Evolutionary conservation across 2,113 vertebrate species (phyloP).

Genomic region (Montifringilla adamsi): DNA sequence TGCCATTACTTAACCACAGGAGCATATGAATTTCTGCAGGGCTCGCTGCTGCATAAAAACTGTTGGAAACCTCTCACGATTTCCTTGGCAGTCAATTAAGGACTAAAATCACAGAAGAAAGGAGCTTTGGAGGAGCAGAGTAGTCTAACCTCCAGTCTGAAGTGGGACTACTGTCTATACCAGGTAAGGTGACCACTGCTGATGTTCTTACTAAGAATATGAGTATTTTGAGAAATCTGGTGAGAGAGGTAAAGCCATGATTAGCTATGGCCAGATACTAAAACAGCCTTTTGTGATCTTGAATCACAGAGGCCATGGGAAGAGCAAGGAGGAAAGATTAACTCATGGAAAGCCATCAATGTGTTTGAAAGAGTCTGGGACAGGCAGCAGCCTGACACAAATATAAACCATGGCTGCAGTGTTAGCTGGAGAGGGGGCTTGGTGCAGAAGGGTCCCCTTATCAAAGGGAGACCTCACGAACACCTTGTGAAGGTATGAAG

Average conservation of each 20-base stretch:
- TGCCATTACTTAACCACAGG: background rate
- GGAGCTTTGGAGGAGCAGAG: background rate
- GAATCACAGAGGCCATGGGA: background rate
- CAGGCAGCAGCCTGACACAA: background rate
- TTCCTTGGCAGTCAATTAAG: background rate
- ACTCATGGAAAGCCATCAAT: background rate
- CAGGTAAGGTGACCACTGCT: background rate
- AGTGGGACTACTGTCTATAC: background rate
- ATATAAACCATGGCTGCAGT: background rate
- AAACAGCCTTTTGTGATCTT: background rate
- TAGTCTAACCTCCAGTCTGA: background rate
- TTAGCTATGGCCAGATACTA: background rate
- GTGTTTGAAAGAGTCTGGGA: background rate
- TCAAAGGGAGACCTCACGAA: background rate
- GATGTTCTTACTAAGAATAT: background rate
- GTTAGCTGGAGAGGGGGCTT: background rate
- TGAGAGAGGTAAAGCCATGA: background rate
- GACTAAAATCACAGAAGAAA: background rate
- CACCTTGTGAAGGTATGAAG: background rate
- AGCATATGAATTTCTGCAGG: background rate
- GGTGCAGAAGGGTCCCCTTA: background rate
- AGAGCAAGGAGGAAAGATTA: background rate
- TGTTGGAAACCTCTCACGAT: background rate
- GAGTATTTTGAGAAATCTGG: background rate
- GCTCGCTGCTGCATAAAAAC: accelerated